phyloP scores from a whole-genome alignment of 37 sponge, comb jelly and placozoan species.

The Geodia barretti region DNA sequence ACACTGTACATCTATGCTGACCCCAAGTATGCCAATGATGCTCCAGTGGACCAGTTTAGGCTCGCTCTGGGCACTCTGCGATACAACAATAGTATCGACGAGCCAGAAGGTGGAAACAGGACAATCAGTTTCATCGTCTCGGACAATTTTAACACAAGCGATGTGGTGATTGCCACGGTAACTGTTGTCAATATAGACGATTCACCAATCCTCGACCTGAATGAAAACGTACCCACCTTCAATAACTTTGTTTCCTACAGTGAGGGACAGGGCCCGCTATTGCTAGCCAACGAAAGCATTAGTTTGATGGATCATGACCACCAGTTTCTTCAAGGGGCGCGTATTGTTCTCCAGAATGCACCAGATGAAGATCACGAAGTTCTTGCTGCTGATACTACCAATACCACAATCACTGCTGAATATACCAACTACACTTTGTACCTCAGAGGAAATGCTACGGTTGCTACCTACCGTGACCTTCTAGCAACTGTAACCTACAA shows the following conservation, averaged over 20 bases:
- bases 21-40: slow-evolving; percentile 14
- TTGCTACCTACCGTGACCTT: slow-evolving; percentile 56
- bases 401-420: slow-evolving; percentile 45
- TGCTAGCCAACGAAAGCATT: slow-evolving; percentile 60
- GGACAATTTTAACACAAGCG: slow-evolving; percentile 54
- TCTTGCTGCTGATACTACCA: slow-evolving; percentile 42
- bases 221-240: slow-evolving; percentile 51
- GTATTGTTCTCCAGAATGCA: slow-evolving; percentile 43
- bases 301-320: slow-evolving; percentile 76
- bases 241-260: slow-evolving; percentile 76
- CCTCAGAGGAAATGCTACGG: slow-evolving; percentile 65
- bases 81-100: slow-evolving; percentile 87
- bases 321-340: slow-evolving; percentile 55
- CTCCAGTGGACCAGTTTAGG: slow-evolving; percentile 55
- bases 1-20: slow-evolving; percentile 45
- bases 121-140: slow-evolving; percentile 63
- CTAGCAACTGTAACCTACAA: slow-evolving; percentile 73
- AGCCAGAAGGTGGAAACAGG: slow-evolving; percentile 66
- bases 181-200: slow-evolving; percentile 73
- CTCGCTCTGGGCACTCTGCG: slow-evolving; percentile 56
- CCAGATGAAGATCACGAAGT: slow-evolving; percentile 80
- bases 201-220: slow-evolving; percentile 81
- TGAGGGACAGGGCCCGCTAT: slow-evolving; percentile 74
- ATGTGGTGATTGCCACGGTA: slow-evolving; percentile 36
- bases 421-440: slow-evolving; percentile 65